Percentiles rank a stretch among this genome's conserved stretches.
phyloP scores from a whole-genome alignment of 2,888 invertebrate species.

The Cantharis flavilabris region DNA sequence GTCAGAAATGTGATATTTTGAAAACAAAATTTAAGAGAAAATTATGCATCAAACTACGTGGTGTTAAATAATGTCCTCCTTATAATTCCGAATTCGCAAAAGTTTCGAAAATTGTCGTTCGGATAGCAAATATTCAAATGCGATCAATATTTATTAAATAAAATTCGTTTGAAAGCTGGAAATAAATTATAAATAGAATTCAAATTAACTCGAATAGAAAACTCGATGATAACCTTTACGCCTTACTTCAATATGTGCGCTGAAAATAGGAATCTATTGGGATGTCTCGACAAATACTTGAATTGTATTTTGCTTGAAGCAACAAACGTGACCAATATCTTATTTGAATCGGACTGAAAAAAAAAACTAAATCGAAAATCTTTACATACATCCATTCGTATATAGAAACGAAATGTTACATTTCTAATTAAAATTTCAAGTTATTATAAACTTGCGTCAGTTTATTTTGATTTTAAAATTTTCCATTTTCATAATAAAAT shows the following conservation, averaged over 20 bases:
- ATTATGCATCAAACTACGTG: neutral
- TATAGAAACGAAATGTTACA: neutral
- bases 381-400: neutral
- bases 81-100: neutral
- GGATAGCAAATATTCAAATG: neutral
- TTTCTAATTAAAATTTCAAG: neutral
- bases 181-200: neutral
- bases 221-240: neutral
- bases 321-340: neutral
- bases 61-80: neutral
- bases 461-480: neutral
- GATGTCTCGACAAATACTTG: constrained; percentile 10
- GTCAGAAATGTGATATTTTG: neutral
- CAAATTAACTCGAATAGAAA: neutral
- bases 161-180: neutral
- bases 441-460: neutral
- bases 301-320: constrained; percentile 5
- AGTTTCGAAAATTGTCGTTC: neutral
- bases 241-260: constrained; percentile 6
- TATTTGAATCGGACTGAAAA: neutral
- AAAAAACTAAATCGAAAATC: neutral
- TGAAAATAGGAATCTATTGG: constrained; percentile 8
- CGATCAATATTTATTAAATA: neutral
- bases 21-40: neutral
- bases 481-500: neutral